Conservation (phyloP, 2,797 vertebrate species). For the Stomatorhinus walkeri region DNA sequence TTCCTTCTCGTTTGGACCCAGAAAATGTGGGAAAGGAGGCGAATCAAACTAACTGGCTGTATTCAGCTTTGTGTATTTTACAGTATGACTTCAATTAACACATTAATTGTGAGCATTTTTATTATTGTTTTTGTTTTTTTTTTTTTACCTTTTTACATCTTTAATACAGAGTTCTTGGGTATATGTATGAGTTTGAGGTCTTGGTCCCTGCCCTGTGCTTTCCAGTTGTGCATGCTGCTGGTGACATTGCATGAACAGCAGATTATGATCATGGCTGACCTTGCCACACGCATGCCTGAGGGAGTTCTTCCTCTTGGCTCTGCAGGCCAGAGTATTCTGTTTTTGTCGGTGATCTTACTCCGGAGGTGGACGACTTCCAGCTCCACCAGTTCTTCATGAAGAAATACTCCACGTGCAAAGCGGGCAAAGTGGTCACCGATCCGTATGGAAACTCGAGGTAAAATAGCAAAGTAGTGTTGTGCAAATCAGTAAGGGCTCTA, state of each 20-base stretch:
- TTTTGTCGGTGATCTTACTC: slow-evolving; percentile 86
- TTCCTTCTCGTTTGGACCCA: neutral
- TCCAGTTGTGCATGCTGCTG: neutral
- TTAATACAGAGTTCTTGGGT: neutral
- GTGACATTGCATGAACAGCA: neutral
- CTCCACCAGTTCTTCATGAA: slow-evolving; percentile 83
- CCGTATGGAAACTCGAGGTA: slow-evolving; percentile 85
- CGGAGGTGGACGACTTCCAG: slow-evolving; percentile 83
- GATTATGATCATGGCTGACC: neutral
- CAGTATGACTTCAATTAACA: neutral
- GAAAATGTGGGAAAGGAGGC: neutral
- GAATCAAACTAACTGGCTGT: neutral
- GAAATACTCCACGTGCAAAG: slow-evolving; percentile 82
- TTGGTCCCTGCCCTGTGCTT: neutral
- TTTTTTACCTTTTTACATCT: neutral
- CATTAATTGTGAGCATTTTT: neutral
- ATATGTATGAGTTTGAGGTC: neutral
- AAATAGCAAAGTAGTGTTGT: neutral
- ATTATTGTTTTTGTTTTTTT: neutral
- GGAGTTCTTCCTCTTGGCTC: neutral
- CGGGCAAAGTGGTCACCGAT: slow-evolving; percentile 86
- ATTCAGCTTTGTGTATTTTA: neutral
- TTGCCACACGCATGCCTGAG: neutral
- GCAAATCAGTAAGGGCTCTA: neutral
- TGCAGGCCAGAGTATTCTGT: slow-evolving; percentile 79